A percentile compares a stretch with the other conserved stretches of the same genome.
phyloP scores from a whole-genome alignment of 2,888 invertebrate genomes.

The Micoletzkya japonica region DNA sequence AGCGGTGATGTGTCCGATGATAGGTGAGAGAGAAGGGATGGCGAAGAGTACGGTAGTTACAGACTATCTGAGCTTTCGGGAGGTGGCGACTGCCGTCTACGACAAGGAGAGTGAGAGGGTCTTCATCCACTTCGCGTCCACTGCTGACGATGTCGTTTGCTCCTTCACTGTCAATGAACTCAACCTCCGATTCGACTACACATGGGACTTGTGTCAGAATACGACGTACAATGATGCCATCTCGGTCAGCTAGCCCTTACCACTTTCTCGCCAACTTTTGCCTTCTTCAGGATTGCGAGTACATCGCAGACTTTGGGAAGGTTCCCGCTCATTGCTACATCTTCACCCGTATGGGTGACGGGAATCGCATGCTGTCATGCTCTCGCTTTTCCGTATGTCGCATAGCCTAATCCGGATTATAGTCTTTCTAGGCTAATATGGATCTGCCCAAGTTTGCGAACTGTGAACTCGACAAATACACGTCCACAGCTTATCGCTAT shows the following conservation, averaged over 20 bases:
- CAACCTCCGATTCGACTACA: conserved; percentile 31
- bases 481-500: conserved; percentile 37
- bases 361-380: conserved; percentile 17
- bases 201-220: conserved; percentile 39
- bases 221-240: background rate
- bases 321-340: conserved; percentile 31
- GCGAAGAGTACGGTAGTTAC: too few relatives aligned
- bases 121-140: conserved; percentile 8
- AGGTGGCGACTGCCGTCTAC: background rate
- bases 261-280: background rate
- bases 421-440: background rate
- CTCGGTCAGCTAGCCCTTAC: background rate
- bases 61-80: background rate
- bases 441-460: conserved; percentile 32
- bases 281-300: conserved; percentile 19
- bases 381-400: conserved; percentile 14
- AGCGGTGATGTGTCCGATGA: background rate
- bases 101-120: background rate
- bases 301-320: background rate
- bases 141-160: conserved; percentile 29
- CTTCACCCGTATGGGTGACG: conserved; percentile 30
- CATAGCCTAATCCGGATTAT: background rate
- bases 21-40: background rate
- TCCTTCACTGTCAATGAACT: conserved; percentile 33
- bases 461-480: conserved; percentile 42